These are phyloP conservation scores for Passer domesticus DNA, from an alignment of 2,113 vertebrate species.

Conservation along the genomic window DNA sequence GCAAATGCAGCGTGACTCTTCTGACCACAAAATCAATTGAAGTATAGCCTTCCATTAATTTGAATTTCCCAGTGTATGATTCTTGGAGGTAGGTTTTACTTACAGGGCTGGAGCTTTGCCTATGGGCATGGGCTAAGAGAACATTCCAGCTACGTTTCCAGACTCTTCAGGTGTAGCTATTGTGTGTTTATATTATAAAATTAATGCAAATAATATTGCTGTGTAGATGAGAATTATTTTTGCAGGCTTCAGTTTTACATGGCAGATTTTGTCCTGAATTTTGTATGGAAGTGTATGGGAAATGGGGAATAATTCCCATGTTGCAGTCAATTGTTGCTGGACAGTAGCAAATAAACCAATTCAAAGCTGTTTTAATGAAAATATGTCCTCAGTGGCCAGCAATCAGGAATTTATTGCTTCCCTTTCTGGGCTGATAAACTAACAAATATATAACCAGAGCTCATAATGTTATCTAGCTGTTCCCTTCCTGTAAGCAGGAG, in stretches of 20 bases:
- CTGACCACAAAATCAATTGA: not conserved
- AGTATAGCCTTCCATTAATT: not conserved
- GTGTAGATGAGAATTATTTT: not conserved
- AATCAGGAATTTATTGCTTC: not conserved
- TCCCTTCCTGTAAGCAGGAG: not conserved
- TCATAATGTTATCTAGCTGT: not conserved
- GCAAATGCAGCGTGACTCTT: not conserved
- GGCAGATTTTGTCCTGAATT: not conserved
- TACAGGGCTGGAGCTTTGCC: fast-evolving
- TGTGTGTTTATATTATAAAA: not conserved
- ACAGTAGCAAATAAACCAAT: not conserved
- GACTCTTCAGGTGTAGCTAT: not conserved
- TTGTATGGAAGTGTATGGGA: not conserved
- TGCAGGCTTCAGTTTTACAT: not conserved
- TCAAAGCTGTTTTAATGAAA: not conserved
- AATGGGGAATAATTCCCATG: fast-evolving
- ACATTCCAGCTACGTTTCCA: not conserved
- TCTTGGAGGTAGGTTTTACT: not conserved
- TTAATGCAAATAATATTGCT: not conserved
- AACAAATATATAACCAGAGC: not conserved
- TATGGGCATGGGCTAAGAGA: not conserved
- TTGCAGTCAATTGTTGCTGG: not conserved
- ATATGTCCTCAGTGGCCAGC: not conserved
- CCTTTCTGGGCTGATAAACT: not conserved
- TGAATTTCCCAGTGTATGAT: not conserved